Percentiles rank a stretch among this genome's conserved stretches.
phyloP scores from a whole-genome alignment of 37 sponge, comb jelly and placozoan genomes.

The Halichondria panicea region DNA sequence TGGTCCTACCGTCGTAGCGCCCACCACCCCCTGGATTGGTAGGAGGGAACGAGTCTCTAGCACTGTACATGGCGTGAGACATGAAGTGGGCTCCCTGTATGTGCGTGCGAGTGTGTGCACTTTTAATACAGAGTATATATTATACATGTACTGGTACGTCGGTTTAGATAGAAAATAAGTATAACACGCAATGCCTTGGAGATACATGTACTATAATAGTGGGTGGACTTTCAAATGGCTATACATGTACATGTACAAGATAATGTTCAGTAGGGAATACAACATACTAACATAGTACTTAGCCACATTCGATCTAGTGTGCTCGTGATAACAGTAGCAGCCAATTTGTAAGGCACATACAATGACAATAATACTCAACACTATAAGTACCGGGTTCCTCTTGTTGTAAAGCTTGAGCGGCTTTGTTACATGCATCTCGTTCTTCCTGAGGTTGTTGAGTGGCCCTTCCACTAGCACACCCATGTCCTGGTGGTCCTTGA shows the following conservation, averaged over 20 bases:
- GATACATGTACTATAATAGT: no score
- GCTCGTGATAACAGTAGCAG: no score
- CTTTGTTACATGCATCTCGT: constrained; percentile 92
- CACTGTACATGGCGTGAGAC: constrained; percentile 81
- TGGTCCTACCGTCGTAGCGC: background rate
- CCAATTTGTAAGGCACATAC: background rate
- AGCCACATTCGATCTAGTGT: no score
- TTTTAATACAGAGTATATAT: no score
- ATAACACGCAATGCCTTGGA: no score
- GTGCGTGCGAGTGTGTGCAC: background rate
- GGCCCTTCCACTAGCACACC: constrained; percentile 86
- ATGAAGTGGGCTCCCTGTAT: constrained; percentile 86
- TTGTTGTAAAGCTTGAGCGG: constrained; percentile 82
- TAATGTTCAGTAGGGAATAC: no score
- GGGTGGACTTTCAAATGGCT: no score
- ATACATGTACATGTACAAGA: no score
- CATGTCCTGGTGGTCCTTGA: constrained; percentile 86
- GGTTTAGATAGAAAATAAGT: no score
- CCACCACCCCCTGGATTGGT: background rate
- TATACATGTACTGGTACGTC: no score
- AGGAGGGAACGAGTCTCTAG: constrained; percentile 44
- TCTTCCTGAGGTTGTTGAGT: constrained; percentile 77
- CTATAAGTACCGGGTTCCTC: constrained; percentile 68
- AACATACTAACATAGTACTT: no score
- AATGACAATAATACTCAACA: background rate